A percentile compares a stretch with the other conserved stretches of the same genome.
These are phyloP conservation scores for Nautilus pompilius DNA, from an alignment of 1,140 invertebrate species.

Conservation along the genomic window DNA sequence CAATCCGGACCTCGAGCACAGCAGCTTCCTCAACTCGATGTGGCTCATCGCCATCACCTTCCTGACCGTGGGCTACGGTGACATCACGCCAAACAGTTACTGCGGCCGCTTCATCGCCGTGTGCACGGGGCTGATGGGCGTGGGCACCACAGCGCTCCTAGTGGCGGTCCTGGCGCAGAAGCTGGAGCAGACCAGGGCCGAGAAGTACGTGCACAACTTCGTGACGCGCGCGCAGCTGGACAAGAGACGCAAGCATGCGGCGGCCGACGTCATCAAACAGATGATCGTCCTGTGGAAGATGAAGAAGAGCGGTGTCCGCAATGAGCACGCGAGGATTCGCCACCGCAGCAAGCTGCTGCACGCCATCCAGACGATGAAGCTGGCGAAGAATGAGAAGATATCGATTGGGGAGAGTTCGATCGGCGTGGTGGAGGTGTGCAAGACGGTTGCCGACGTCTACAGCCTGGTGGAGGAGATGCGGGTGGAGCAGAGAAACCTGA, in stretches of 20 bases:
- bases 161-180: constrained; percentile 53
- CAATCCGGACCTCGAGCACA: constrained; percentile 21
- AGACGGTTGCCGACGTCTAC: constrained; percentile 27
- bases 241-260: constrained; percentile 23
- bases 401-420: constrained; percentile 31
- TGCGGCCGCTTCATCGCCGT: constrained; percentile 45
- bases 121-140: constrained; percentile 41
- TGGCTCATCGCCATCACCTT: constrained; percentile 49
- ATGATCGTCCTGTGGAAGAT: constrained; percentile 31
- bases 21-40: constrained; percentile 35
- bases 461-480: constrained; percentile 18
- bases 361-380: constrained; percentile 28
- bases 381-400: constrained; percentile 29
- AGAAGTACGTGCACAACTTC: constrained; percentile 47
- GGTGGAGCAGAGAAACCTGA: not conserved
- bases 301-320: constrained; percentile 11
- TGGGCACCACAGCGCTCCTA: constrained; percentile 45
- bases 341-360: constrained; percentile 30
- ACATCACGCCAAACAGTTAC: constrained; percentile 39
- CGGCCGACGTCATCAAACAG: constrained; percentile 37
- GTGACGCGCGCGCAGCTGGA: constrained; percentile 31
- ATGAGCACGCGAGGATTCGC: constrained; percentile 15
- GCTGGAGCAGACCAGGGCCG: constrained; percentile 48
- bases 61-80: constrained; percentile 45
- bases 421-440: constrained; percentile 31